Percentiles rank a stretch among this genome's conserved stretches.
phyloP scores from a whole-genome alignment of 2,888 invertebrate genomes.

The Morpho helenor region DNA sequence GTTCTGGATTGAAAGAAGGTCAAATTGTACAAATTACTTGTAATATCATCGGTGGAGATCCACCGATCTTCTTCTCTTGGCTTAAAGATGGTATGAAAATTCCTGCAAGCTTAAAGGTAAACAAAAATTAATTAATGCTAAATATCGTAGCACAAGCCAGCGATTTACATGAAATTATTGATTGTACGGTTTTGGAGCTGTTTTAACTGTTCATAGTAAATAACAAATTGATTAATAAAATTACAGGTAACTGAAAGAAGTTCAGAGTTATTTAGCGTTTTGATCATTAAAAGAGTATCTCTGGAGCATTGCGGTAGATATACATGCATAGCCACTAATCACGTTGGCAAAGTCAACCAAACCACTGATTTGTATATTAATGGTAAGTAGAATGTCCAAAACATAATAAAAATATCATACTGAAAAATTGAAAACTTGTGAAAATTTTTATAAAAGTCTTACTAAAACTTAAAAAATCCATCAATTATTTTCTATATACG shows the following conservation, averaged over 20 bases:
- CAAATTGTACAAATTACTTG: constrained; percentile 91
- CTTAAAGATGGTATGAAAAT: constrained; percentile 83
- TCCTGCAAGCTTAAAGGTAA: constrained; percentile 81
- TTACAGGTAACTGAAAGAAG: constrained; percentile 82
- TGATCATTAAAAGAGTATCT: constrained; percentile 84
- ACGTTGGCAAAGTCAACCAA: constrained; percentile 84
- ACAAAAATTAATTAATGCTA: neutral
- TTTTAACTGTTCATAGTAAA: too few relatives aligned
- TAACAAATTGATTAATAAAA: neutral
- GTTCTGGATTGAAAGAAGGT: constrained; percentile 88
- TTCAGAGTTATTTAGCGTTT: constrained; percentile 83
- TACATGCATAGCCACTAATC: constrained; percentile 85
- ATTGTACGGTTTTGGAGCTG: too few relatives aligned
- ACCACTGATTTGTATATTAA: constrained; percentile 85
- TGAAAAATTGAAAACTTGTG: too few relatives aligned
- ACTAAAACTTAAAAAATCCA: too few relatives aligned
- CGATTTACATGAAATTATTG: neutral
- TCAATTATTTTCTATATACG: too few relatives aligned
- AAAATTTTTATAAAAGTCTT: too few relatives aligned
- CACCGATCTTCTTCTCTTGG: constrained; percentile 85
- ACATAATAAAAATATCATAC: too few relatives aligned
- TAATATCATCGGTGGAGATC: constrained; percentile 85
- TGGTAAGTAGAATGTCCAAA: constrained; percentile 63
- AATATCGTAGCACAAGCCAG: neutral
- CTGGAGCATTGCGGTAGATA: constrained; percentile 85